Percentiles rank a stretch among this genome's conserved stretches.
Evolutionary conservation across 2,888 invertebrate genomes (phyloP).

Genomic region (Myopa tessellatipennis): DNA sequence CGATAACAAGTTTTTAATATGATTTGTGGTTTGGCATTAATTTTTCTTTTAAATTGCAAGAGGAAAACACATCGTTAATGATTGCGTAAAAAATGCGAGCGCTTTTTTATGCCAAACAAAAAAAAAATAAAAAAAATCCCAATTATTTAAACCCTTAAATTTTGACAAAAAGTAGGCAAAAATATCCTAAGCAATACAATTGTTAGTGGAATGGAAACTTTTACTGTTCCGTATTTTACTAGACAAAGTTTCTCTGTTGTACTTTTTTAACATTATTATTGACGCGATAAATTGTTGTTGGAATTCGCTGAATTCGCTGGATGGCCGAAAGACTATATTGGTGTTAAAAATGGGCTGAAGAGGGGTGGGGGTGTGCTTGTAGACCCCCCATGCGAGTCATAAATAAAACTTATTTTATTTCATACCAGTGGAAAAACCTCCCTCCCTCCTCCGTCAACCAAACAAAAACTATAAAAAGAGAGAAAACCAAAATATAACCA

Average conservation of each 20-base stretch:
- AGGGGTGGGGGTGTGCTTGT: not conserved
- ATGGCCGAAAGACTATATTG: not conserved
- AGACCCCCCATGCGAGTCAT: constrained; percentile 1
- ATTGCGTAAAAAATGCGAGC: constrained; percentile 13
- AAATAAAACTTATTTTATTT: constrained; percentile 34
- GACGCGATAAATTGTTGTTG: constrained; percentile 41
- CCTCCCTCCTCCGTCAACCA: too few species aligned
- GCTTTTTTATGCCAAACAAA: too few species aligned
- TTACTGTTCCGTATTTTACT: too few species aligned
- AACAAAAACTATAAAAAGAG: constrained; percentile 7
- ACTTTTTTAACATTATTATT: constrained; percentile 31
- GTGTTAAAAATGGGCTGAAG: not conserved
- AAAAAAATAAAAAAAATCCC: too few species aligned
- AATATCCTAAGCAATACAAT: too few species aligned
- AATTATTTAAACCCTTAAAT: too few species aligned
- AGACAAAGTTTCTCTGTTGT: not conserved
- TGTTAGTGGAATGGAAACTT: too few species aligned
- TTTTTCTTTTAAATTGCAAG: not conserved
- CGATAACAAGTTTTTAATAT: constrained; percentile 23
- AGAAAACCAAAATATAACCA: constrained; percentile 15
- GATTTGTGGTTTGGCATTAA: constrained; percentile 37
- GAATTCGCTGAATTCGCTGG: not conserved
- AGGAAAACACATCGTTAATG: not conserved
- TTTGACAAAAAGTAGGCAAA: too few species aligned
- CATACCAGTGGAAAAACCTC: not conserved